Base-by-base conservation (phyloP, 1,140 invertebrate species). In the Drosophila lacertosa region DNA sequence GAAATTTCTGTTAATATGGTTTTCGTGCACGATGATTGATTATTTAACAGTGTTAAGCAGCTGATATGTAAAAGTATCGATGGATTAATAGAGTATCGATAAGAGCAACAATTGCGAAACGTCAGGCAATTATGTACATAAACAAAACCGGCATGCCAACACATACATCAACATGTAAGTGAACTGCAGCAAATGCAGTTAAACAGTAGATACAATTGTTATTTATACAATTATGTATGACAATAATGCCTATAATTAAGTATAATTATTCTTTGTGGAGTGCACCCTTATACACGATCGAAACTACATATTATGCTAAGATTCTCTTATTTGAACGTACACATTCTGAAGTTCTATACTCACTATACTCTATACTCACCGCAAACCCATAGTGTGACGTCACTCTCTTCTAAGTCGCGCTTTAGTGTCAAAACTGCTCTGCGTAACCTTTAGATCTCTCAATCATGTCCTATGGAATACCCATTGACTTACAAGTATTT, bases 161-260 rank as follows among this genome's bases (percentile, higher is more conserved):
- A 3, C n/a, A 24, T 20, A 9, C n/a, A n/a, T n/a, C n/a, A 50
- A 39, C 35, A 63, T 63, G 59, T 63, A 53, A 63, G 51, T 54
- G 1, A 32, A 6, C 1, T 26, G 10, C 24, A 32, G 1, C 13
- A 20, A 26, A 18, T 24, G 32, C 29, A 20, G n/a, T n/a, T 15
- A 1, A 13, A 2, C 4, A 16, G 33, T 53, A 33, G n/a, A 37
- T 6, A 24, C n/a, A 10, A 20, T 4, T 16, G 16, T 42, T 29
- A 1, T 29, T 29, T 29, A 9, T 29, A 29, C 6, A 29, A 29
- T 22, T 4, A 2, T 9, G 7, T 29, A 9, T 1, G 9, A 9
- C 9, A 9, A 9, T 9, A 7, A 29, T 29, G 9, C 9, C 2
- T 29, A 29, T 29, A 29, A 29, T 29, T 29, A 29, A 7, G 2